Conservation (phyloP, 2,797 vertebrate species). For the Astyanax mexicanus region DNA sequence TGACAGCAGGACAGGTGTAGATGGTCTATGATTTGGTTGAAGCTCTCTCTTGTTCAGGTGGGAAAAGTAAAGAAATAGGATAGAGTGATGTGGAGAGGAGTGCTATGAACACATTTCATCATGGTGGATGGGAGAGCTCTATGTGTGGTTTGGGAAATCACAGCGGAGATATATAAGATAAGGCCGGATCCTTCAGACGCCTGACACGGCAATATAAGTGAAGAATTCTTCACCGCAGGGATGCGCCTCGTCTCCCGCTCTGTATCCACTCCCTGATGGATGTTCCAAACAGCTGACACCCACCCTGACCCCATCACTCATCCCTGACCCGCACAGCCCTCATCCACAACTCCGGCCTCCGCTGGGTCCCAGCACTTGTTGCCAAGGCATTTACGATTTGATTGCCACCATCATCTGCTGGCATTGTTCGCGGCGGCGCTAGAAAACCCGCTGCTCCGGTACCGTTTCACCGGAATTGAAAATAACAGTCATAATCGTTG, state of each 20-base stretch:
- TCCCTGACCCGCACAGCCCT: conserved; percentile 20
- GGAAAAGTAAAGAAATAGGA: neutral
- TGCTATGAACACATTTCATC: conserved; percentile 9
- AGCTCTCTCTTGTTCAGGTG: neutral
- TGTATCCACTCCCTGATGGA: conserved; percentile 41
- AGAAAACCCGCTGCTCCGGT: conserved; percentile 71
- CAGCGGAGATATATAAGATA: conserved; percentile 28
- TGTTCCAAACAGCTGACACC: conserved; percentile 39
- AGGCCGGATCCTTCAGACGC: conserved; percentile 34
- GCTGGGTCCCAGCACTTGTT: conserved; percentile 18
- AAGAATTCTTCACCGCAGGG: conserved; percentile 42
- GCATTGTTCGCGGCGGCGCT: conserved; percentile 58
- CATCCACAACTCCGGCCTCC: conserved; percentile 27
- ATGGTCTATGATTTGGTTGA: neutral
- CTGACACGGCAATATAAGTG: conserved; percentile 52
- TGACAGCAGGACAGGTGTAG: neutral
- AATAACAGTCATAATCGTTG: conserved; percentile 77
- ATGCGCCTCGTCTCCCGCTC: conserved; percentile 18
- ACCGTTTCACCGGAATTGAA: conserved; percentile 75
- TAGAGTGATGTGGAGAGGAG: conserved; percentile 24
- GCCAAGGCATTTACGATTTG: conserved; percentile 6
- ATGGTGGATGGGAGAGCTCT: conserved; percentile 19
- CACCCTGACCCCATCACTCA: conserved; percentile 46
- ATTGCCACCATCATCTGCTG: conserved; percentile 33
- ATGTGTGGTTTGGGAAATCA: conserved; percentile 49